A percentile compares a stretch with the other conserved stretches of the same genome.
These are phyloP conservation scores for Drosophila tropicalis DNA, from an alignment of 1,140 invertebrate species.

Conservation along the genomic window DNA sequence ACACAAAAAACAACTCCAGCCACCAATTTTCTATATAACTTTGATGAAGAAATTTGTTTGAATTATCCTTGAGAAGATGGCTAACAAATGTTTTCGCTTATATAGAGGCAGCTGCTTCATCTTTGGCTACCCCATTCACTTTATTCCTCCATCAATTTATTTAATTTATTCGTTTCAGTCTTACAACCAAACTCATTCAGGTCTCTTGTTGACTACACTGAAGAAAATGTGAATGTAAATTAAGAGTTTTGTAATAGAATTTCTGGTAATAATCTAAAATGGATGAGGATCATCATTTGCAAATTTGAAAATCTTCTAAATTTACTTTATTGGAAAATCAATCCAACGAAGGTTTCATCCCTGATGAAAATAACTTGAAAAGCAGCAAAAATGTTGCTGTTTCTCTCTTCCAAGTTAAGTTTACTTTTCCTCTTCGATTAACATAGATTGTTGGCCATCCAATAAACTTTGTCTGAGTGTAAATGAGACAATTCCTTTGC, in stretches of 20 bases:
- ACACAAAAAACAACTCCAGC: conserved; percentile 3
- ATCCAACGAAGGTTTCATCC: too few relatives aligned
- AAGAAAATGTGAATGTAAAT: neutral
- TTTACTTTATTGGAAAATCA: too few relatives aligned
- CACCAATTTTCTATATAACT: conserved; percentile 28
- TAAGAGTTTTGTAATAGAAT: too few relatives aligned
- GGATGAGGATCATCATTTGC: too few relatives aligned
- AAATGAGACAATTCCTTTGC: conserved; percentile 27
- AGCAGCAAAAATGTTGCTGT: neutral
- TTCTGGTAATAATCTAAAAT: too few relatives aligned
- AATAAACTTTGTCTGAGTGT: conserved; percentile 45
- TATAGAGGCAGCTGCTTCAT: conserved; percentile 25
- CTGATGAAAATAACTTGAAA: too few relatives aligned
- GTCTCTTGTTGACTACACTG: neutral
- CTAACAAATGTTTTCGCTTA: conserved; percentile 32
- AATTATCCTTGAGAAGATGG: conserved; percentile 30
- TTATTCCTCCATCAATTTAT: conserved; percentile 25
- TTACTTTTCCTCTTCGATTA: neutral
- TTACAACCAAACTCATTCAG: conserved; percentile 46
- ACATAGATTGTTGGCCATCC: neutral
- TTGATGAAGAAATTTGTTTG: conserved; percentile 69
- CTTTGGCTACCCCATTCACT: conserved; percentile 42
- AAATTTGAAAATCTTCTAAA: too few relatives aligned
- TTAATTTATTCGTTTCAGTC: conserved; percentile 61
- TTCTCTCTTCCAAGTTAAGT: neutral